Evolutionary conservation across 2,888 invertebrate species (phyloP), one percentile per base, ranked within the genome.

Genomic region (Julus scanicus): DNA sequence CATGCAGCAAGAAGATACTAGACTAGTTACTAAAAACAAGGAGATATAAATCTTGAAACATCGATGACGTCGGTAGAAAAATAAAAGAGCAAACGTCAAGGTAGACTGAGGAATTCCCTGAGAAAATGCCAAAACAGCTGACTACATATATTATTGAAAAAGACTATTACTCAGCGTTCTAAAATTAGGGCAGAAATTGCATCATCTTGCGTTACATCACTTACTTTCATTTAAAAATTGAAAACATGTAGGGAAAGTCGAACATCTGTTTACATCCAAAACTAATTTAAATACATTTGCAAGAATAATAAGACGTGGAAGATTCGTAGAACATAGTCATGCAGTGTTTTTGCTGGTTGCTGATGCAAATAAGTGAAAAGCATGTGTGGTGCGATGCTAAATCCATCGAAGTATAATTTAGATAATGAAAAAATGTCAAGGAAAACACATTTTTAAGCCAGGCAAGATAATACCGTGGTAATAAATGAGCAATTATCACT

Each of bases 101-200:
- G 53, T 17, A 53, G 15, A 11, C 13, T 11, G 11, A 53, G 53
- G 6, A 53, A 53, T 53, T 53, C 53, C 53, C 53, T 53, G 53
- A 53, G 53, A 53, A 53, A 53, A 53, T 53, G 53, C 53, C 53
- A 53, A 53, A 53, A 53, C 53, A 53, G 53, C 53, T 53, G 53
- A 53, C 53, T 11, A 13, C 2, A 53, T 15, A 13, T 17, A 53
- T 15, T 11, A 53, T 53, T 17, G 53, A 53, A 53, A 11, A 53
- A 53, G 11, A 53, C 53, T 53, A 48, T 48, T 15, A 53, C 53
- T 53, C 53, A 53, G 53, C 53, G 11, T 17, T 53, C 53, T 53
- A 53, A 53, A 53, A 53, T 11, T 53, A 17, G 53, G 53, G 53
- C 3, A 53, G 13, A 53, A 53, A 53, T 5, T 53, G 13, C 13